These are phyloP conservation scores for Silurus aristotelis DNA, from an alignment of 2,797 vertebrate genomes.

Conservation along the genomic window DNA sequence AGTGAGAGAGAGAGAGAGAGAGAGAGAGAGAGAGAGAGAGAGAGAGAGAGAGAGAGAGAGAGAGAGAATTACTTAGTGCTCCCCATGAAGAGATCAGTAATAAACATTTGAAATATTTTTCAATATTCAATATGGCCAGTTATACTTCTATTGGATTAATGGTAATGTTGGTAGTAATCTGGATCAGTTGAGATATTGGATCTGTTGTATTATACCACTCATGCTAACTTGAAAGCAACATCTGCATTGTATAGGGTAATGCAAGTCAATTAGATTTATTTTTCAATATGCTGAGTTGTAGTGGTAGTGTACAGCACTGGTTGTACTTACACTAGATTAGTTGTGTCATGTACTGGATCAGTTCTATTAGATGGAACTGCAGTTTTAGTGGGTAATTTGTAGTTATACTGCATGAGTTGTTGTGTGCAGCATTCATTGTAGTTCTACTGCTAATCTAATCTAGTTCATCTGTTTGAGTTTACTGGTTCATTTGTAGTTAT, in stretches of 20 bases:
- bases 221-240: neutral
- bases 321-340: neutral
- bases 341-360: neutral
- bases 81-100: neutral
- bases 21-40: constrained; percentile 22
- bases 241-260: neutral
- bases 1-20: constrained; percentile 57
- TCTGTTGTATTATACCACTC: neutral
- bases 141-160: no score
- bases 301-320: neutral
- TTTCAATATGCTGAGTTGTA: neutral
- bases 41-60: constrained; percentile 40
- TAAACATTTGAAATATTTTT: no score
- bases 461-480: neutral
- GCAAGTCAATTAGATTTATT: neutral
- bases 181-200: neutral
- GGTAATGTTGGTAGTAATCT: no score
- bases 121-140: neutral
- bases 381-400: no score
- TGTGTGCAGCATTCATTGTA: neutral
- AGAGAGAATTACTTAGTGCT: neutral
- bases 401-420: no score
- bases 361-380: neutral
- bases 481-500: neutral
- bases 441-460: neutral